Base-by-base conservation (phyloP, 2,888 invertebrate species). In the Phlogophora meticulosa region DNA sequence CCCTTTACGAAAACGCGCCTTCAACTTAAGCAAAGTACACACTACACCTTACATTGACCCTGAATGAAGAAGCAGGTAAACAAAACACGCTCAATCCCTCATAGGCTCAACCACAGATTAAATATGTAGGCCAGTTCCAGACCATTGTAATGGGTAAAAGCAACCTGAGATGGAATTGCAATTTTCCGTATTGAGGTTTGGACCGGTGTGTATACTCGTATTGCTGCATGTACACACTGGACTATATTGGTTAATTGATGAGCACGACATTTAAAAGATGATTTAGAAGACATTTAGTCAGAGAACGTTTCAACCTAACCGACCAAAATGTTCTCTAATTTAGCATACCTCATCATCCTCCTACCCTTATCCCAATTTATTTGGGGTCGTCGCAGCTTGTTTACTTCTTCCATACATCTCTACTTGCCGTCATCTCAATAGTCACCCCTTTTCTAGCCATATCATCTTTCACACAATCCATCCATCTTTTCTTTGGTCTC, bases 41-140 rank as follows among this genome's bases (percentile, higher is more conserved):
- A 58, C 45, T 49, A 46, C 17, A 56, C 24, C 53, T 51, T 42
- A 34, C 40, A 57, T 63, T 74, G 28, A 74, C 69, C 56, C 38
- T 62, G 69, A 74, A 69, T 49, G 34, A 42, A 48, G 22, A 28
- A 66, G 28, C 51, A 62, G 59, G 40, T 71, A 65, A 62, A 76
- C 56, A 72, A 53, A 65, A 66, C 56, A 51, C 60, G 60, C 45
- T n/a, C 20, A 49, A 36, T 51, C n/a, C 56, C 56, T 59, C 52
- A 57, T 60, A 56, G 32, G 5, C 17, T 11, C 36, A 38, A 59
- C 62, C 69, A 56, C 62, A 69, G 59, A 64, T 63, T 57, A 69
- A 74, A 69, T 74, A 74, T 75, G 56, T 56, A 69, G 49, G 45
- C 53, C 69, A 69, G 34, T 43, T 58, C 17, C 36, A 58, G 55